Evolutionary conservation across 2,888 invertebrate species (phyloP).

Genomic region (Gandaritis pyraliata): DNA sequence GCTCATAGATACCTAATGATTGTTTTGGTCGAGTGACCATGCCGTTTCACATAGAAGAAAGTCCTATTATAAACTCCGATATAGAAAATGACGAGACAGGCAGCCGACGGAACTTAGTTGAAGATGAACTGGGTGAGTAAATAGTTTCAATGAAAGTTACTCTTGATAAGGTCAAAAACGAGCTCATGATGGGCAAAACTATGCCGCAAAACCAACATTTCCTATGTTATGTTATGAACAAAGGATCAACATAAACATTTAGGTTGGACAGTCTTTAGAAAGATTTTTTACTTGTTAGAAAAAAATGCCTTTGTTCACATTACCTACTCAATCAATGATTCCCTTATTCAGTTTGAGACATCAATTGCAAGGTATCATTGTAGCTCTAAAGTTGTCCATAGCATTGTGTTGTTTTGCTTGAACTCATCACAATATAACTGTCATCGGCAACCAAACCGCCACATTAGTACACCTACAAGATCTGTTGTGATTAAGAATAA

Average conservation of each 20-base stretch:
- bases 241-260: neutral
- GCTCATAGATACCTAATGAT: slow-evolving; percentile 43
- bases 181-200: no score
- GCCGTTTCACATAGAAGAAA: slow-evolving; percentile 73
- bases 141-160: neutral
- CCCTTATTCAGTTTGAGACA: neutral
- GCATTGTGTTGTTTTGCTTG: neutral
- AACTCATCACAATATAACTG: no score
- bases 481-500: no score
- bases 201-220: neutral
- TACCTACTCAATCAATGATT: neutral
- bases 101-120: slow-evolving; percentile 68
- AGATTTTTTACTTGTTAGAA: no score
- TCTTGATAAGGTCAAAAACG: no score
- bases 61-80: slow-evolving; percentile 75
- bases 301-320: neutral
- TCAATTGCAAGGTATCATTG: no score
- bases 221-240: neutral
- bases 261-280: neutral
- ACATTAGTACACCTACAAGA: no score
- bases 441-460: no score
- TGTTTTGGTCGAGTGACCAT: slow-evolving; percentile 56
- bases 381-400: neutral
- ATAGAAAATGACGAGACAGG: slow-evolving; percentile 75
- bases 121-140: slow-evolving; percentile 62